Evolutionary conservation across 2,888 invertebrate species (phyloP), one percentile per base, ranked within the genome.

Genomic region (Scelioninae gen. 1): DNA sequence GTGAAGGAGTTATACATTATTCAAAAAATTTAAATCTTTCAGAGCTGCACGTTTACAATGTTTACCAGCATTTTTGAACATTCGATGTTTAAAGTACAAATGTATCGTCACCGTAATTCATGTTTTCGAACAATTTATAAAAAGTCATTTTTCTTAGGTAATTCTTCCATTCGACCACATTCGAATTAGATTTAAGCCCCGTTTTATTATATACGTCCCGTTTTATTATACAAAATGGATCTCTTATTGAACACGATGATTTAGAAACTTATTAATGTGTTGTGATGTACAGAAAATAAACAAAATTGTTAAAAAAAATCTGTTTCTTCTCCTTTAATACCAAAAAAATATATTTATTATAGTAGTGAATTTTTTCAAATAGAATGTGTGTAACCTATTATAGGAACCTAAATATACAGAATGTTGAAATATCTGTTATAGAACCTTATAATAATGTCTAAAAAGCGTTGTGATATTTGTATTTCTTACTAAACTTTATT

Each of bases 241-340:
- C n/a, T n/a, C n/a, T n/a, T n/a, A n/a, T n/a, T n/a, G n/a, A n/a
- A n/a, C n/a, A n/a, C n/a, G n/a, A n/a, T n/a, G n/a, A n/a, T n/a
- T n/a, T n/a, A n/a, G n/a, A n/a, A n/a, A n/a, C n/a, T n/a, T n/a
- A 66, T 55, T 66, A 0, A 55, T 71, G 60, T 71, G 49, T 58
- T 71, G 49, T 60, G 60, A 51, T 60, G 51, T 58, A 60, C 40
- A 58, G 60, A 71, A 38, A 58, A 58, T 60, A 38, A 58, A 69
- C 51, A 69, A 69, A 69, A 56, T 58, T 53, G 29, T 66, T 58
- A 49, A n/a, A 31, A 32, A 65, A 51, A 63, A 62, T 56, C 6
- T 34, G n/a, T n/a, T n/a, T n/a, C n/a, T n/a, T n/a, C n/a, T n/a
- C n/a, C n/a, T n/a, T n/a, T n/a, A n/a, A n/a, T n/a, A n/a, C n/a